Evolutionary conservation across 1,140 invertebrate genomes (phyloP).

Genomic region (Temnothorax curvispinosus): DNA sequence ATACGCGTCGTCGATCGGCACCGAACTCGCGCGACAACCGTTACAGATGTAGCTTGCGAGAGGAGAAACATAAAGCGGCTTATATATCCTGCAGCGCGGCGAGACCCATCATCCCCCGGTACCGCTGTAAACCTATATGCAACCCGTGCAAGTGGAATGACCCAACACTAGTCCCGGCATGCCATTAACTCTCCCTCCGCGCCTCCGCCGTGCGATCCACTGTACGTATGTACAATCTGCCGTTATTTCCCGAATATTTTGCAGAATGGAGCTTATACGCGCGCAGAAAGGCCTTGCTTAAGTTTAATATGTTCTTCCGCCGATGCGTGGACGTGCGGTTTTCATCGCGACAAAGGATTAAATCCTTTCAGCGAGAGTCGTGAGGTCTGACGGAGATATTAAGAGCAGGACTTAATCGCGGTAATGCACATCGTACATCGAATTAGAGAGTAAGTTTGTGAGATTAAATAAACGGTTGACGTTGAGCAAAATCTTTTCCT

Average conservation of each 20-base stretch:
- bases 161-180: conserved; percentile 26
- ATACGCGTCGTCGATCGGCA: neutral
- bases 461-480: neutral
- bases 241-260: conserved; percentile 20
- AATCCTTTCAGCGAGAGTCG: neutral
- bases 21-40: conserved; percentile 47
- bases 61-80: conserved; percentile 43
- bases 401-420: neutral
- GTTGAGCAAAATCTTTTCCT: neutral
- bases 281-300: neutral
- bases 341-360: neutral
- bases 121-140: conserved; percentile 57
- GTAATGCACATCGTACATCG: neutral
- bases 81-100: conserved; percentile 30
- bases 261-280: neutral
- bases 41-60: conserved; percentile 51
- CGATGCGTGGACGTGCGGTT: neutral
- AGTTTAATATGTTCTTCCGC: conserved; percentile 15
- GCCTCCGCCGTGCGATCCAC: too few species aligned
- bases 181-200: conserved; percentile 33
- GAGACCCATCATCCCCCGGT: conserved; percentile 28
- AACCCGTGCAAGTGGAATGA: conserved; percentile 62
- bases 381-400: neutral
- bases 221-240: neutral
- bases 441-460: neutral